Conservation (phyloP, 2,888 invertebrate species). For the Melinaea menophilus region DNA sequence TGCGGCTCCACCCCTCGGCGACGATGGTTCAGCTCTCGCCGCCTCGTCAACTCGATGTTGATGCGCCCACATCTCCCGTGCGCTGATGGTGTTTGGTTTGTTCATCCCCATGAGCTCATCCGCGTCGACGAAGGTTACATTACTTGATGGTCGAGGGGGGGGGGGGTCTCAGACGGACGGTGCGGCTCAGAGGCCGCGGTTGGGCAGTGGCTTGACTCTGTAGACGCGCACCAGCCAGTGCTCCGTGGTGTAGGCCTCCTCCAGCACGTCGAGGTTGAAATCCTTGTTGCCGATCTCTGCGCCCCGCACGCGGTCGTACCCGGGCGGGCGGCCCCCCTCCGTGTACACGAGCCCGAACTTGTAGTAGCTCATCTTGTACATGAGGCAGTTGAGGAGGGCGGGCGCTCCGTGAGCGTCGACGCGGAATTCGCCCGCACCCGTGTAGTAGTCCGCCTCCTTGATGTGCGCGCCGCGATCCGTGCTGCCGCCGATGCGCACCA, state of each 20-base stretch:
- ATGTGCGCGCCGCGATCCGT: constrained; percentile 97
- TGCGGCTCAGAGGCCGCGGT: constrained; percentile 84
- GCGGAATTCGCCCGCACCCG: constrained; percentile 95
- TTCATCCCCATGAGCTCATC: neutral
- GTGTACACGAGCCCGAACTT: constrained; percentile 97
- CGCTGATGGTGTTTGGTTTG: too few species aligned
- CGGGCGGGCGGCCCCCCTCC: constrained; percentile 96
- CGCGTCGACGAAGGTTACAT: neutral
- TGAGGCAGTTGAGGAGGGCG: constrained; percentile 95
- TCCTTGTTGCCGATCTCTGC: constrained; percentile 99
- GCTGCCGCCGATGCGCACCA: constrained; percentile 98
- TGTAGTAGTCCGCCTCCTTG: constrained; percentile 98
- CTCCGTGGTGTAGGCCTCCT: constrained; percentile 99
- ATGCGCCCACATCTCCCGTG: too few species aligned
- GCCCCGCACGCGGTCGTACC: constrained; percentile 96
- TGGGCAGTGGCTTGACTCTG: constrained; percentile 96
- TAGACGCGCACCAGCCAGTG: constrained; percentile 99
- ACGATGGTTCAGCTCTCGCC: too few species aligned
- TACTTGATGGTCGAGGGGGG: neutral
- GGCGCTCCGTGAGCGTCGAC: constrained; percentile 96
- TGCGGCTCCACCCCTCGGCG: neutral
- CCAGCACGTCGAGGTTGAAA: constrained; percentile 97
- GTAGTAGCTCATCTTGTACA: constrained; percentile 99
- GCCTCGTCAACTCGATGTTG: neutral
- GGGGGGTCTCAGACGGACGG: neutral